A percentile compares a stretch with the other conserved stretches of the same genome.
Evolutionary conservation across 2,888 invertebrate species (phyloP).

Genomic region (Arge pagana): DNA sequence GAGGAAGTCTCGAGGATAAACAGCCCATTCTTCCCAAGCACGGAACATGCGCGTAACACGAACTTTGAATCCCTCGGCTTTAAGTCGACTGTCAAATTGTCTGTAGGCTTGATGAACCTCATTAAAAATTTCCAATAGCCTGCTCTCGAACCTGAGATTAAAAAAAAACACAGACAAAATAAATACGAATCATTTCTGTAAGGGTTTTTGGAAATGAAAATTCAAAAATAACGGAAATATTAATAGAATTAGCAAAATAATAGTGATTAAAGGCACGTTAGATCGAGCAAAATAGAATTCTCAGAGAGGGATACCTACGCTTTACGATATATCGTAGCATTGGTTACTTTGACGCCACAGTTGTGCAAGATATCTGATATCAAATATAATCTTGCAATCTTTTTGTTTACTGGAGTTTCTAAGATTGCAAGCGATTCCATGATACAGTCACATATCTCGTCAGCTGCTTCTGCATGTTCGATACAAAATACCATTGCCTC

Average conservation of each 20-base stretch:
- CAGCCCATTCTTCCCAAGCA: conserved; percentile 97
- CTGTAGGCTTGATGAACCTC: conserved; percentile 74
- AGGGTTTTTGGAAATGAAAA: conserved; percentile 16
- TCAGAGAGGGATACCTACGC: conserved; percentile 65
- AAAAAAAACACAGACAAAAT: conserved; percentile 11
- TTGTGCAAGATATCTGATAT: conserved; percentile 97
- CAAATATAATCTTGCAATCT: conserved; percentile 91
- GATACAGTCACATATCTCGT: conserved; percentile 92
- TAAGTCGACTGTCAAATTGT: conserved; percentile 79
- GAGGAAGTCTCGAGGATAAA: conserved; percentile 93
- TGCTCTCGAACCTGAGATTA: conserved; percentile 75
- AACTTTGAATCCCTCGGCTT: conserved; percentile 95
- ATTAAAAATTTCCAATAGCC: conserved; percentile 77
- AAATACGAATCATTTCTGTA: neutral
- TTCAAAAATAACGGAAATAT: conserved; percentile 15
- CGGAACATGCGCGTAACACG: conserved; percentile 87
- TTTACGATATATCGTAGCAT: conserved; percentile 90
- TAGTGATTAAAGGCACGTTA: neutral
- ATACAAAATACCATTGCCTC: conserved; percentile 99
- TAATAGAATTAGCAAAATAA: conserved; percentile 9
- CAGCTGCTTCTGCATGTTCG: conserved; percentile 96
- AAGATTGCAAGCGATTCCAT: conserved; percentile 81
- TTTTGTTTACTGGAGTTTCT: conserved; percentile 80
- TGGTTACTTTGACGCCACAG: conserved; percentile 93
- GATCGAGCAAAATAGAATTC: neutral